These are phyloP conservation scores for Metacarcinus magister DNA, from an alignment of 2,888 invertebrate species.

Conservation along the genomic window DNA sequence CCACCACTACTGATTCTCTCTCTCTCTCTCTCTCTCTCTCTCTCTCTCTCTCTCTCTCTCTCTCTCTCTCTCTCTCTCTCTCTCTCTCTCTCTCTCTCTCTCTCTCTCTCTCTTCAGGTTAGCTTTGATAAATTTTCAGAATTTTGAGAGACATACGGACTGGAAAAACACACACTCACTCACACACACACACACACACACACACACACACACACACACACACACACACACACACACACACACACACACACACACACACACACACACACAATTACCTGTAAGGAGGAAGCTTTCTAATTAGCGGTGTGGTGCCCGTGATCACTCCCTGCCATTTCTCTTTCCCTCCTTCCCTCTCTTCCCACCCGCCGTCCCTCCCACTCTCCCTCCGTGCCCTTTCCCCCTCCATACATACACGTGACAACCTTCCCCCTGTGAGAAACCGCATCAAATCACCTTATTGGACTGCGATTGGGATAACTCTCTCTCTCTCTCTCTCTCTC, in stretches of 20 bases:
- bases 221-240: neutral
- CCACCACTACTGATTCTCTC: neutral
- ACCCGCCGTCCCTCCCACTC: neutral
- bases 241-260: conserved; percentile 29
- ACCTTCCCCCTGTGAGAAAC: too few species aligned
- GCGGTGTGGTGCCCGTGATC: too few species aligned
- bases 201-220: neutral
- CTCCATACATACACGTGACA: too few species aligned
- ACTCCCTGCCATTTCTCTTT: neutral
- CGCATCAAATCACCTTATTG: too few species aligned
- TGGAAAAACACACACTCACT: neutral
- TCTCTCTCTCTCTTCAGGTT: neutral
- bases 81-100: too few species aligned
- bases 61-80: conserved; percentile 9
- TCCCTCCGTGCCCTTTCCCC: neutral
- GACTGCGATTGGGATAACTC: too few species aligned
- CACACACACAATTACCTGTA: conserved; percentile 28
- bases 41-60: neutral
- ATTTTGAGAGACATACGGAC: neutral
- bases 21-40: neutral
- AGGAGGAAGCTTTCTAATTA: neutral
- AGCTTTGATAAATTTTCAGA: neutral
- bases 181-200: conserved; percentile 26
- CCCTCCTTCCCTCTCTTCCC: too few species aligned
- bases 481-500: too few species aligned